Evolutionary conservation across 2,797 vertebrate species (phyloP), one percentile per base, ranked within the genome.

Genomic region (Stomatorhinus walkeri): DNA sequence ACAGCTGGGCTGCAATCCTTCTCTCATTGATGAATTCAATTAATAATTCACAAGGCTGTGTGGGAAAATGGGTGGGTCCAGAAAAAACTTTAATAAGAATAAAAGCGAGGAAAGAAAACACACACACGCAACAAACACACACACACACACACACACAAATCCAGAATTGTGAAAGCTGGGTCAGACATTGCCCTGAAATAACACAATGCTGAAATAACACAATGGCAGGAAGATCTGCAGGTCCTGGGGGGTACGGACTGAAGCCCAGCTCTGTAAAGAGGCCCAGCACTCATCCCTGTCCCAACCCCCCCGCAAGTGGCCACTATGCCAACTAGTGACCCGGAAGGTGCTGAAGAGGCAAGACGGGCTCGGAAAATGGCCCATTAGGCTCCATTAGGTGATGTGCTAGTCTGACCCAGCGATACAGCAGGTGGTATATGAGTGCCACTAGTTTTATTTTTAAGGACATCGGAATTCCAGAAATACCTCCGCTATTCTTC

Each of bases 341-440:
- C 93, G 91, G 92, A 91, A 90, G 93, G 93, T 91, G 90, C 94
- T 93, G 92, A 93, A 95, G 93, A 76, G 16, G 36, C 36, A 76
- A 76, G 68, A 76, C 14, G 19, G 72, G 32, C 5, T 16, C 14
- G 4, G 93, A 93, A 88, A 93, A 92, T 91, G 91, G 91, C 93
- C 91, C 91, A 92, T 93, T 95, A 95, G 93, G 94, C 94, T 94
- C 88, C 89, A 91, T 90, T 93, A 94, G 93, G 93, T 92, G 64
- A 12, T 68, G 24, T 68, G 64, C 64, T 92, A 90, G 91, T 92
- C 90, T 89, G 87, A 90, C 89, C 22, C 19, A n/a, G 89, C 91
- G 92, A 91, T 93, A 93, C 91, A 94, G 93, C 93, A 91, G 91
- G 85, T 85, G 61, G 91, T 49, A 16, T 85, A 59, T 52, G 84